Evolutionary conservation across 2,888 invertebrate species (phyloP).

Genomic region (Ctena decussata): DNA sequence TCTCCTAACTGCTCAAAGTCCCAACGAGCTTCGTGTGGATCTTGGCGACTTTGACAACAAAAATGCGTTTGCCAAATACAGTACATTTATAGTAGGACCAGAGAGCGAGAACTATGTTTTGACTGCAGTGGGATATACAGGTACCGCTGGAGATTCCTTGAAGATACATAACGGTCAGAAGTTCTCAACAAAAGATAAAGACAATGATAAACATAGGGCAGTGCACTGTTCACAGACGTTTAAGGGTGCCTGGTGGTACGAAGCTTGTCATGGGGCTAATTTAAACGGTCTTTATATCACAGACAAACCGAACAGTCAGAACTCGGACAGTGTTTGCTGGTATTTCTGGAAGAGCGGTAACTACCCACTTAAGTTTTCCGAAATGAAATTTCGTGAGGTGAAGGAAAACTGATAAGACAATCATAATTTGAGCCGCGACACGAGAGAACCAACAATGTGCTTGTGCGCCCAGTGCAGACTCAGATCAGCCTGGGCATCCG

Average conservation of each 20-base stretch:
- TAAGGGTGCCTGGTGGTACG: neutral
- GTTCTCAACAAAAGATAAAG: conserved; percentile 36
- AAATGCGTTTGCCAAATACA: conserved; percentile 25
- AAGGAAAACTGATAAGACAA: too few species aligned
- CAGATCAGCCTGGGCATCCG: too few species aligned
- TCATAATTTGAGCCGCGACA: too few species aligned
- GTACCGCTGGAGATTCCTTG: conserved; percentile 24
- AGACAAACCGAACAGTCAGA: neutral
- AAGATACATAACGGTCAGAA: neutral
- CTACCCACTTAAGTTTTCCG: neutral
- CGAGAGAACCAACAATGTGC: too few species aligned
- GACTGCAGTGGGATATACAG: conserved; percentile 1
- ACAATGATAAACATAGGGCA: neutral
- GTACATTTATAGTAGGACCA: conserved; percentile 25
- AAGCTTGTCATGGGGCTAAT: neutral
- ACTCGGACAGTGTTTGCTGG: neutral
- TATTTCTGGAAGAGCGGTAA: neutral
- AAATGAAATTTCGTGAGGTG: neutral
- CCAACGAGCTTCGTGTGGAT: conserved; percentile 33
- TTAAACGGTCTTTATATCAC: neutral
- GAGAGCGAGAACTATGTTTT: conserved; percentile 3
- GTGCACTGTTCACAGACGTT: neutral
- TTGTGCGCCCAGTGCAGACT: too few species aligned
- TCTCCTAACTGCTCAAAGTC: conserved; percentile 4
- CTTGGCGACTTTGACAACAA: conserved; percentile 39